Conservation (phyloP, 2,888 invertebrate genomes). For the Lasioglossum leucozonium region DNA sequence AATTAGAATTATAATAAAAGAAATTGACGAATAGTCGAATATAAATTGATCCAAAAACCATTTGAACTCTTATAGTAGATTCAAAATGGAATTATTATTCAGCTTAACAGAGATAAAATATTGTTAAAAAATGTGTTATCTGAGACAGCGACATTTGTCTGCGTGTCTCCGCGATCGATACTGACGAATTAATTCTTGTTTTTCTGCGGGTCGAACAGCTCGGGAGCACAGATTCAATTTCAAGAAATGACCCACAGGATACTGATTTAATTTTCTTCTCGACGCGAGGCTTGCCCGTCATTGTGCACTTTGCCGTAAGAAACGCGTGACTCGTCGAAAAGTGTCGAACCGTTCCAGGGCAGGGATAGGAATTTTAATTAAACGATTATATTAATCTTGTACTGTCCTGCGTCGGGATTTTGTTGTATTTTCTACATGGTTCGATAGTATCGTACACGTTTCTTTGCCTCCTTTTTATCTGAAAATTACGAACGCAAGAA, state of each 20-base stretch:
- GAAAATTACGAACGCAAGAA: background rate
- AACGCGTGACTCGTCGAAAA: conserved; percentile 5
- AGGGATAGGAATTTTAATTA: conserved; percentile 7
- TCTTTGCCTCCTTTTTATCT: background rate
- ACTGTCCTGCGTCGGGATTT: background rate
- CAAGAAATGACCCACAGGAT: background rate
- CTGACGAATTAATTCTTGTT: background rate
- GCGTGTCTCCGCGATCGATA: background rate
- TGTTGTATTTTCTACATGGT: background rate
- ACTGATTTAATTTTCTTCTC: conserved; percentile 2
- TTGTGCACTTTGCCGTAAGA: background rate
- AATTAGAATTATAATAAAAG: too few relatives aligned
- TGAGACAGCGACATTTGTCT: too few relatives aligned
- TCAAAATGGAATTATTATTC: too few relatives aligned
- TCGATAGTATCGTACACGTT: background rate
- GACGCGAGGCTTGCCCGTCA: background rate
- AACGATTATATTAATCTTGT: conserved; percentile 6
- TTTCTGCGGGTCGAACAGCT: background rate
- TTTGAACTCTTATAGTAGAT: too few relatives aligned
- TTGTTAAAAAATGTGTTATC: background rate
- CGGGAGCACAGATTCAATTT: background rate
- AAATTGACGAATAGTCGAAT: too few relatives aligned
- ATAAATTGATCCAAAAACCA: too few relatives aligned
- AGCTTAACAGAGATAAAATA: too few relatives aligned
- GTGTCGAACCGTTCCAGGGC: background rate